These are phyloP conservation scores for Gerosis bhagava DNA, from an alignment of 2,888 invertebrate genomes.

Conservation along the genomic window DNA sequence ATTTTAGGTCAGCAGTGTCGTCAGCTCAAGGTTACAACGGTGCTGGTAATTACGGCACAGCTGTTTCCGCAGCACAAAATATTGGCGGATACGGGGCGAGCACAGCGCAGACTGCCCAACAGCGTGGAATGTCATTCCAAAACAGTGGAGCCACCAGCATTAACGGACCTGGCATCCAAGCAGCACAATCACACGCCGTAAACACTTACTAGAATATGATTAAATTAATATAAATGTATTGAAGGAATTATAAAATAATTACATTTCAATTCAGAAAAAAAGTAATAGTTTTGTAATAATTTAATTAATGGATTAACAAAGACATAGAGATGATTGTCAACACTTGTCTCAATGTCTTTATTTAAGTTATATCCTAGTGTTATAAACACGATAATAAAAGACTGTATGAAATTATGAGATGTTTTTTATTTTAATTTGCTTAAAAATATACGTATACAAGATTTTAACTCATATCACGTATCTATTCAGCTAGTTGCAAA, in stretches of 20 bases:
- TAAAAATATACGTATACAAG: no score
- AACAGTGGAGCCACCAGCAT: slow-evolving; percentile 57
- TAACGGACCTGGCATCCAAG: slow-evolving; percentile 56
- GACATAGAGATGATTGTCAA: slow-evolving; percentile 59
- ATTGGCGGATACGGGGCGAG: slow-evolving; percentile 50
- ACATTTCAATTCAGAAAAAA: neutral
- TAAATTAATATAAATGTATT: neutral
- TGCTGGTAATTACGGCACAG: slow-evolving; percentile 40
- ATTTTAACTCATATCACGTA: no score
- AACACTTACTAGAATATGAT: slow-evolving; percentile 39
- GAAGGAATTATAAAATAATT: neutral
- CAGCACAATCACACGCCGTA: slow-evolving; percentile 58
- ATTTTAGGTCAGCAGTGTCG: slow-evolving; percentile 45
- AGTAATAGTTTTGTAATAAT: neutral
- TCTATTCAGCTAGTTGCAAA: no score
- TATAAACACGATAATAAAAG: slow-evolving; percentile 9
- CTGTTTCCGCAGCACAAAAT: slow-evolving; percentile 57
- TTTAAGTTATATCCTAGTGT: no score
- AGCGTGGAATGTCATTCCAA: slow-evolving; percentile 44
- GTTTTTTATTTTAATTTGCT: no score
- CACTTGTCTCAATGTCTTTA: slow-evolving; percentile 64
- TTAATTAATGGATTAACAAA: slow-evolving; percentile 20
- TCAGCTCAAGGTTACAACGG: slow-evolving; percentile 47
- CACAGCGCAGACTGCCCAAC: slow-evolving; percentile 54
- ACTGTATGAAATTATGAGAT: slow-evolving; percentile 11